These are phyloP conservation scores for Felis catus DNA, from an alignment of 2,113 vertebrate species.

Conservation along the genomic window F.catus_Fca126_mat1.0 CM031420.1:128298001-128298500, in stretches of 20 bases:
- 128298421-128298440: not conserved
- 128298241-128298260: not conserved
- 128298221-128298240: not conserved
- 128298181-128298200: not conserved
- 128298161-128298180: not conserved
- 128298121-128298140: no score
- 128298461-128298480: not conserved
- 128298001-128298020: no score
- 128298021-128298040: no score
- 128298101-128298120: no score
- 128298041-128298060: no score
- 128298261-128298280: conserved; percentile 14
- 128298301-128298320: not conserved
- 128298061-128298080: no score
- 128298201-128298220: not conserved
- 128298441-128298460: not conserved
- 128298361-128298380: not conserved
- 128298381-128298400: fast-evolving
- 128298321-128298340: not conserved
- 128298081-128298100: no score
- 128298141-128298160: not conserved
- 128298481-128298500: not conserved
- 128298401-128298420: not conserved
- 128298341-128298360: not conserved
- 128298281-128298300: not conserved